Percentiles rank a stretch among this genome's conserved stretches.
Evolutionary conservation across 2,797 vertebrate species (phyloP).

Genomic region (Threskiornis aethiopicus): DNA sequence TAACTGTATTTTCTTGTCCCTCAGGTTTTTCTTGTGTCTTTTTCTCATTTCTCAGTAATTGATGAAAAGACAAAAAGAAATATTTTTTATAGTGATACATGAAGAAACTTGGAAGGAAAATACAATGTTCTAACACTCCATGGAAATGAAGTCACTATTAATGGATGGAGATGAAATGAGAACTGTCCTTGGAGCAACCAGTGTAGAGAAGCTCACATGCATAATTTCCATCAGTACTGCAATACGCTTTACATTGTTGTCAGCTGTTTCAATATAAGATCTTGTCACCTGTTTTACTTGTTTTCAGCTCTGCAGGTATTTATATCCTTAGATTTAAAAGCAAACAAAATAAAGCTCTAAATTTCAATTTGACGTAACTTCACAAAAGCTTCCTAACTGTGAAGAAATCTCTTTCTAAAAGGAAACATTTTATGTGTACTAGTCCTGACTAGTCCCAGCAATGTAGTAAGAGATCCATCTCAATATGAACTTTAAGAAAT

Average conservation of each 20-base stretch:
- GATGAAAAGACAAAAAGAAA: background rate
- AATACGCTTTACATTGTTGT: background rate
- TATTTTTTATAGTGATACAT: background rate
- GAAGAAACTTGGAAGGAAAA: background rate
- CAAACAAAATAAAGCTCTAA: constrained; percentile 18
- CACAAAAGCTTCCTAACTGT: constrained; percentile 4
- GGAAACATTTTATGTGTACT: background rate
- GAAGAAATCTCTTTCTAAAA: constrained; percentile 18
- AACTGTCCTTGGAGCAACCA: background rate
- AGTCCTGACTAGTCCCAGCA: background rate
- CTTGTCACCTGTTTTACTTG: background rate
- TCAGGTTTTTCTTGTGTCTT: background rate
- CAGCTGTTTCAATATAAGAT: background rate
- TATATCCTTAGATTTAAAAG: background rate
- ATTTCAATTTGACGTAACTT: background rate
- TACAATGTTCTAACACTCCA: background rate
- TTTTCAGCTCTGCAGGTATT: background rate
- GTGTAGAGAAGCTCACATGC: background rate
- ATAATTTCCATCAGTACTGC: background rate
- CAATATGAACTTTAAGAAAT: constrained; percentile 32
- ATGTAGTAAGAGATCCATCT: background rate
- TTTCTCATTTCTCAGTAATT: background rate
- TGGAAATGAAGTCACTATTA: background rate
- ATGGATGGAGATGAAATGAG: background rate
- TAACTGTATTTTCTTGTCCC: background rate